Conservation (phyloP, 2,888 invertebrate genomes). For the Caenorhabditis imperialis region DNA sequence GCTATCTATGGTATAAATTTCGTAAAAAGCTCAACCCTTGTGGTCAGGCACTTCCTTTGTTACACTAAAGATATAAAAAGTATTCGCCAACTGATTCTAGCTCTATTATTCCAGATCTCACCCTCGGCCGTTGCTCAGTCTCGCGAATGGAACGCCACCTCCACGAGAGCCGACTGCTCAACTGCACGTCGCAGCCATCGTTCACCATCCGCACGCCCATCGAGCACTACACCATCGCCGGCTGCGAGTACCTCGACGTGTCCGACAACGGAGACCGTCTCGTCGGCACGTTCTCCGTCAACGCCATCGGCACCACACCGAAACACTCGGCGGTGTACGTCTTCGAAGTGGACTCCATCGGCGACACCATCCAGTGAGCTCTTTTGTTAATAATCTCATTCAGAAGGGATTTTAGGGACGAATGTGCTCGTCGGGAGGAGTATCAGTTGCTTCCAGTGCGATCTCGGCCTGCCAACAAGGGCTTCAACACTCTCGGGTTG, state of each 20-base stretch:
- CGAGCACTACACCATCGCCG: slow-evolving; percentile 31
- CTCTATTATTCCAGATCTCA: slow-evolving; percentile 15
- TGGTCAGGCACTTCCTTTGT: too few relatives aligned
- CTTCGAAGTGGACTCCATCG: slow-evolving; percentile 39
- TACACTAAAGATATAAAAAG: too few relatives aligned
- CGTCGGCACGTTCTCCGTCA: slow-evolving; percentile 50
- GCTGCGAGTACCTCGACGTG: slow-evolving; percentile 69
- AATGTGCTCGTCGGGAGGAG: slow-evolving; percentile 10
- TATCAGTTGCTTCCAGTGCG: slow-evolving; percentile 9
- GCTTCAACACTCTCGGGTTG: slow-evolving; percentile 56
- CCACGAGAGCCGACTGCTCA: slow-evolving; percentile 45
- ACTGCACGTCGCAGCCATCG: slow-evolving; percentile 24
- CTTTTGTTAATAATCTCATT: too few relatives aligned
- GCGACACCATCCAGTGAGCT: slow-evolving; percentile 29
- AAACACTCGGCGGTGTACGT: slow-evolving; percentile 42
- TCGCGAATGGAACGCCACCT: slow-evolving; percentile 38
- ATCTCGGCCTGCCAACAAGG: slow-evolving; percentile 4
- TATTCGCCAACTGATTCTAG: too few relatives aligned
- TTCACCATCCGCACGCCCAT: slow-evolving; percentile 46
- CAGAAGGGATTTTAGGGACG: slow-evolving; percentile 27
- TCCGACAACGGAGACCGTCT: slow-evolving; percentile 61
- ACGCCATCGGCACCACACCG: neutral
- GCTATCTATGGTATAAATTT: too few relatives aligned
- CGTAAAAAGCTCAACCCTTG: too few relatives aligned
- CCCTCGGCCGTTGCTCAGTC: slow-evolving; percentile 29